Percentiles rank a stretch among this genome's conserved stretches.
phyloP scores from a whole-genome alignment of 2,797 vertebrate genomes.

The Clarias platycephalus region DNA sequence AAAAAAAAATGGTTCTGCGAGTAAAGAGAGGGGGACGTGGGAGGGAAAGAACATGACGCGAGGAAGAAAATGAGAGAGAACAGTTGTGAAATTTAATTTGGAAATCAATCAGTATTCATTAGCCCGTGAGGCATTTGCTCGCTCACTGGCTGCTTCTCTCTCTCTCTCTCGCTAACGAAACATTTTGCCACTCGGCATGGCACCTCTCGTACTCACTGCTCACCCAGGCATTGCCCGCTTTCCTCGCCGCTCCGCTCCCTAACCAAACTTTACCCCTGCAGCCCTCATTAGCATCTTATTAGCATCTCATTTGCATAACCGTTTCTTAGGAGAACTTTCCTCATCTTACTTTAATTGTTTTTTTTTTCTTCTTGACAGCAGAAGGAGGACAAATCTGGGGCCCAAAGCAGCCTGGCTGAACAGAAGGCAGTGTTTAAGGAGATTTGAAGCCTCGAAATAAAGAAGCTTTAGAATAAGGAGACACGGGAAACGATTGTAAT shows the following conservation, averaged over 20 bases:
- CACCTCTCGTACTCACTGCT: constrained; percentile 82
- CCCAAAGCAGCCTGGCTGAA: neutral
- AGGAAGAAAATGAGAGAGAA: constrained; percentile 37
- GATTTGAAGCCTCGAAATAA: neutral
- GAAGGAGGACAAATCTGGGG: constrained; percentile 34
- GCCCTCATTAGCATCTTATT: constrained; percentile 83
- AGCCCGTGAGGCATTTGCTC: constrained; percentile 55
- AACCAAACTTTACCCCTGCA: constrained; percentile 83
- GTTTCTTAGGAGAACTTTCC: constrained; percentile 54
- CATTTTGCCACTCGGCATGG: constrained; percentile 60
- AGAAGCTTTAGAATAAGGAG: neutral
- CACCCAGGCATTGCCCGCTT: constrained; percentile 78
- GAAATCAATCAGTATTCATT: constrained; percentile 75
- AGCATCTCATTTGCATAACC: constrained; percentile 58
- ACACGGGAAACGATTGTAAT: neutral
- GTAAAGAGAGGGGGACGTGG: neutral
- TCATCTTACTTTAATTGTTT: constrained; percentile 53
- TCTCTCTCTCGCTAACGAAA: constrained; percentile 44
- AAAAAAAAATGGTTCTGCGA: neutral
- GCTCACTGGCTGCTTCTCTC: constrained; percentile 45
- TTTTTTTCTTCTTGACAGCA: constrained; percentile 17
- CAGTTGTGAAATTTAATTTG: constrained; percentile 61
- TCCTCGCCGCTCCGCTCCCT: constrained; percentile 80
- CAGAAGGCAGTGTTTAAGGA: neutral
- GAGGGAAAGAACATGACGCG: constrained; percentile 63